These are phyloP conservation scores for Aphelenchoides besseyi DNA, from an alignment of 1,140 invertebrate genomes.

Conservation along the genomic window DNA sequence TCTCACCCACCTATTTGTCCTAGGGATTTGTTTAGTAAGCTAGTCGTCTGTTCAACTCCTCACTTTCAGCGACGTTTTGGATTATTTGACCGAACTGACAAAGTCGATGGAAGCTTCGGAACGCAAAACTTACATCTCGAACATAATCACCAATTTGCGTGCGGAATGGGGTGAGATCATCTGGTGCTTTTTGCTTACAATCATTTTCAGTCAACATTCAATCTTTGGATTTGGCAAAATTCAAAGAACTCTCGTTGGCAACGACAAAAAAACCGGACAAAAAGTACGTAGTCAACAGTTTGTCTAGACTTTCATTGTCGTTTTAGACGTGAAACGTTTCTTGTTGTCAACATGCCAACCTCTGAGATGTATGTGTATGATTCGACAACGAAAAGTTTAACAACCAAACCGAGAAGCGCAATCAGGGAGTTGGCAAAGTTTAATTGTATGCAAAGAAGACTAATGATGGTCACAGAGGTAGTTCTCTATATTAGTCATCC, in stretches of 20 bases:
- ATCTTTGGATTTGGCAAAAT: slow-evolving; percentile 19
- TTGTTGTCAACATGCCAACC: slow-evolving; percentile 1
- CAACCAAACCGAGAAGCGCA: neutral
- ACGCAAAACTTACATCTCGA: slow-evolving; percentile 14
- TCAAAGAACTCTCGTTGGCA: slow-evolving; percentile 16
- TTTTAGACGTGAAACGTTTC: slow-evolving; percentile 17
- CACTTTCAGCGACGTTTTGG: slow-evolving; percentile 33
- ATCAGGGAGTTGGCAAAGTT: neutral
- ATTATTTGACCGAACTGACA: slow-evolving; percentile 23
- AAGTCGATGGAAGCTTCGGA: slow-evolving; percentile 29
- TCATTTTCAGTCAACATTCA: slow-evolving; percentile 11
- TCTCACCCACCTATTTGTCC: neutral
- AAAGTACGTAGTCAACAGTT: neutral
- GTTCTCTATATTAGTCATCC: neutral
- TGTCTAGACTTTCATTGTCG: neutral
- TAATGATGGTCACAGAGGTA: neutral
- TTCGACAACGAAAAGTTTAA: neutral
- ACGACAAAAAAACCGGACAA: slow-evolving; percentile 21
- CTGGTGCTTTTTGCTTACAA: slow-evolving; percentile 19
- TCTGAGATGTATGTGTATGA: neutral
- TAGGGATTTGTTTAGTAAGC: too few species aligned
- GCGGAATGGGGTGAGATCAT: neutral
- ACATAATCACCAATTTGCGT: slow-evolving; percentile 23
- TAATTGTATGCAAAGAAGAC: neutral
- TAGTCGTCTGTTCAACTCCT: neutral